A percentile compares a stretch with the other conserved stretches of the same genome.
Evolutionary conservation across 1,140 invertebrate species (phyloP).

Genomic region (Hyposmocoma kahamanoa): DNA sequence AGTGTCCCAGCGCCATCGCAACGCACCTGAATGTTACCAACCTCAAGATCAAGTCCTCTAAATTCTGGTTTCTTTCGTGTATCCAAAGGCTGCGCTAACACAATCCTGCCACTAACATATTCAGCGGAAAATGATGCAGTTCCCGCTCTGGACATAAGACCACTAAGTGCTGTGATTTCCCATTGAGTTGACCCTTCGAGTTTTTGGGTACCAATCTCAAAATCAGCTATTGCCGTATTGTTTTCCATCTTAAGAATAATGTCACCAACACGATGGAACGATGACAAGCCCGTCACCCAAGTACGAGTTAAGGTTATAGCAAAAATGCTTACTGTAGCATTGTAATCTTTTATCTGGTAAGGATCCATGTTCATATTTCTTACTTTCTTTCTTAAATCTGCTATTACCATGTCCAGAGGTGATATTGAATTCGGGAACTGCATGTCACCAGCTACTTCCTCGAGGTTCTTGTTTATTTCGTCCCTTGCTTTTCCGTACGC

Average conservation of each 20-base stretch:
- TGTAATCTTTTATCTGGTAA: constrained; percentile 80
- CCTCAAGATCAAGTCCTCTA: constrained; percentile 82
- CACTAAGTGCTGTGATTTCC: constrained; percentile 81
- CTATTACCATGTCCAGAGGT: constrained; percentile 86
- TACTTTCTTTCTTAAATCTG: constrained; percentile 82
- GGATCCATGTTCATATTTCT: constrained; percentile 83
- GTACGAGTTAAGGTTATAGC: constrained; percentile 80
- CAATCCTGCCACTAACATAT: constrained; percentile 79
- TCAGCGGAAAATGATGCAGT: constrained; percentile 83
- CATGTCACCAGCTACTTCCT: constrained; percentile 78
- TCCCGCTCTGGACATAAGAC: constrained; percentile 80
- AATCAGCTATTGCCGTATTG: constrained; percentile 77
- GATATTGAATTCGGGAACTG: constrained; percentile 90
- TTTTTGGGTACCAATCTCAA: constrained; percentile 86
- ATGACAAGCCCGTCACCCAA: constrained; percentile 84
- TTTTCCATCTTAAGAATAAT: constrained; percentile 83
- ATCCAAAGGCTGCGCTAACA: constrained; percentile 83
- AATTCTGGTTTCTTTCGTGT: constrained; percentile 81
- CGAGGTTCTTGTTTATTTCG: constrained; percentile 80
- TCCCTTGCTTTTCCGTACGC: constrained; percentile 80
- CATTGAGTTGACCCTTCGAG: constrained; percentile 84
- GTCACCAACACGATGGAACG: constrained; percentile 87
- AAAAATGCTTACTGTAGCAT: constrained; percentile 80
- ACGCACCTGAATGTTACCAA: constrained; percentile 87
- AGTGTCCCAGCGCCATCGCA: constrained; percentile 85